A percentile compares a stretch with the other conserved stretches of the same genome.
phyloP scores from a whole-genome alignment of 2,113 vertebrate species.

The Archilochus colubris region DNA sequence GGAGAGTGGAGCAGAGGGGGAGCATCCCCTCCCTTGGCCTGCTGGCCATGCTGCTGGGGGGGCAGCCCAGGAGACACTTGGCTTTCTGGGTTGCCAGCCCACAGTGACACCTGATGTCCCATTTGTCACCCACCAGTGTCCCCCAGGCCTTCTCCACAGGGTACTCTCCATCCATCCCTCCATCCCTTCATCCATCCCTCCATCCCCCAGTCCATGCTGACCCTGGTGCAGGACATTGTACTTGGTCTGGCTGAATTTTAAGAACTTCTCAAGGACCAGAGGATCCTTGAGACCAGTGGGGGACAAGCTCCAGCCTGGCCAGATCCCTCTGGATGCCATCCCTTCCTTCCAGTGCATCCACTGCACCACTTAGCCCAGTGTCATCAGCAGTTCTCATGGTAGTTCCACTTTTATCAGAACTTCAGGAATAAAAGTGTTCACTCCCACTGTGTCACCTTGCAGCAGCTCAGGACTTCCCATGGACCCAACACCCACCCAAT shows the following conservation, averaged over 20 bases:
- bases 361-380: background rate
- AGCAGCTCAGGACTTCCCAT: background rate
- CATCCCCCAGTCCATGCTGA: no score
- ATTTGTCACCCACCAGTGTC: background rate
- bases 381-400: no score
- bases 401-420: background rate
- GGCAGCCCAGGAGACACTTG: no score
- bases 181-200: background rate
- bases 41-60: no score
- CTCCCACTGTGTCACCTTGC: background rate
- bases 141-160: background rate
- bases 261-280: background rate
- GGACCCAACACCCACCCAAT: background rate
- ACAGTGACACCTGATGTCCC: background rate
- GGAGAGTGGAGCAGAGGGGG: no score
- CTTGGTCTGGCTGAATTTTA: background rate
- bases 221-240: background rate
- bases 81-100: background rate
- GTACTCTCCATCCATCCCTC: background rate
- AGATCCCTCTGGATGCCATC: background rate
- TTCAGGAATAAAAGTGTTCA: background rate
- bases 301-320: background rate
- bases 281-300: no score
- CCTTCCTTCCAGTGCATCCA: accelerated
- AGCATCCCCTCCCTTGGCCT: no score